These are phyloP conservation scores for Suncus etruscus DNA, from an alignment of 2,113 vertebrate species.

Conservation along the genomic window DNA sequence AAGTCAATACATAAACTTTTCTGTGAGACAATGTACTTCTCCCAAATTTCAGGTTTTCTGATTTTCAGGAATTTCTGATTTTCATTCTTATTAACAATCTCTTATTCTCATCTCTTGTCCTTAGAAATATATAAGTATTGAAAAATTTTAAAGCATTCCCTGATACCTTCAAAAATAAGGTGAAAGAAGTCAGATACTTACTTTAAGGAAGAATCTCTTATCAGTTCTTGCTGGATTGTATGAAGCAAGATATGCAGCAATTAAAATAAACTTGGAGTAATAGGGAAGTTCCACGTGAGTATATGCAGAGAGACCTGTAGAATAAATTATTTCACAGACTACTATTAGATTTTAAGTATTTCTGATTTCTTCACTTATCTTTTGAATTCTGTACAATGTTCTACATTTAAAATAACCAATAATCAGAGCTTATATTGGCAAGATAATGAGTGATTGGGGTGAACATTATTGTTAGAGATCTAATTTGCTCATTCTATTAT, in stretches of 20 bases:
- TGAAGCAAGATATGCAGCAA: constrained; percentile 97
- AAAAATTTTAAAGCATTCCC: constrained; percentile 45
- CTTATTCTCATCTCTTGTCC: constrained; percentile 36
- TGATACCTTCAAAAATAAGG: constrained; percentile 47
- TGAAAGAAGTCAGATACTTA: constrained; percentile 78
- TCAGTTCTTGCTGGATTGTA: constrained; percentile 98
- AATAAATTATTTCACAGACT: constrained; percentile 3
- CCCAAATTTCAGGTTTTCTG: not conserved
- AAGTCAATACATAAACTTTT: not conserved
- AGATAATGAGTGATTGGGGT: not conserved
- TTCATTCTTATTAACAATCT: constrained; percentile 22
- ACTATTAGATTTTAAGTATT: not conserved
- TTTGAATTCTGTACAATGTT: not conserved
- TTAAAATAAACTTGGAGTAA: constrained; percentile 98
- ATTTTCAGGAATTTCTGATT: too few species aligned
- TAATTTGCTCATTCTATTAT: constrained; percentile 4
- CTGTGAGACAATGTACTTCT: not conserved
- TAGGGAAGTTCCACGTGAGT: constrained; percentile 96
- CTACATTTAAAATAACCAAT: constrained; percentile 13
- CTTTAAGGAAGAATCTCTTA: constrained; percentile 98
- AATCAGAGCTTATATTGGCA: not conserved
- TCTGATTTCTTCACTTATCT: constrained; percentile 4
- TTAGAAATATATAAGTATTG: constrained; percentile 32
- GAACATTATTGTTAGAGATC: not conserved
- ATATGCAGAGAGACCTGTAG: constrained; percentile 94